phyloP scores from a whole-genome alignment of 1,140 invertebrate genomes.

The Drosophila equinoxialis region DNA sequence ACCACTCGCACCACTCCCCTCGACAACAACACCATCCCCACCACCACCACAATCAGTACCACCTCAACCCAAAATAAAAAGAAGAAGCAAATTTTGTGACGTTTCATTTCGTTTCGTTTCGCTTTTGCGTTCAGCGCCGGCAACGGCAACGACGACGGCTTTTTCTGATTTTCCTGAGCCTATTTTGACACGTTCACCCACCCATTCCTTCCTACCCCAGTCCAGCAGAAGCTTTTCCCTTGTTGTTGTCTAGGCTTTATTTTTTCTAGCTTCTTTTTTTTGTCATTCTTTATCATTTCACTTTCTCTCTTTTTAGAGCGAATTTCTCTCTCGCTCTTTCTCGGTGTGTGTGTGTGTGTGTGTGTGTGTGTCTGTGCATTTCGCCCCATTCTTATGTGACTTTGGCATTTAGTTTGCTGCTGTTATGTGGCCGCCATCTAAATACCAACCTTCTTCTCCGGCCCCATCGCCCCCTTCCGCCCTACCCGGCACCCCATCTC shows the following conservation, averaged over 20 bases:
- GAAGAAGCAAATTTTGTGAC: conserved; percentile 46
- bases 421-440: conserved; percentile 48
- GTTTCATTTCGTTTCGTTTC: conserved; percentile 57
- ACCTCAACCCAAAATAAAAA: neutral
- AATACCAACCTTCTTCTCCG: conserved; percentile 17
- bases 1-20: neutral
- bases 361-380: conserved; percentile 12
- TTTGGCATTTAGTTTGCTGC: conserved; percentile 37
- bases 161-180: conserved; percentile 19
- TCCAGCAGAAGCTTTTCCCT: neutral
- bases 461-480: conserved; percentile 7
- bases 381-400: conserved; percentile 23
- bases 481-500: neutral
- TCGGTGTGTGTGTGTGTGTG: neutral
- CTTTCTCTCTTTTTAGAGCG: conserved; percentile 27
- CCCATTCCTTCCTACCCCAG: too few relatives aligned
- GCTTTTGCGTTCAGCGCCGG: neutral
- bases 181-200: conserved; percentile 12
- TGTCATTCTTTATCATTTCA: conserved; percentile 36
- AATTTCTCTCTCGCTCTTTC: conserved; percentile 1
- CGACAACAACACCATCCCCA: neutral
- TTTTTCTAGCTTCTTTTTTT: conserved; percentile 22
- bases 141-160: neutral
- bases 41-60: neutral
- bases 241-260: conserved; percentile 36